Evolutionary conservation across 2,888 invertebrate species (phyloP).

Genomic region (Psylliodes chrysocephalus): DNA sequence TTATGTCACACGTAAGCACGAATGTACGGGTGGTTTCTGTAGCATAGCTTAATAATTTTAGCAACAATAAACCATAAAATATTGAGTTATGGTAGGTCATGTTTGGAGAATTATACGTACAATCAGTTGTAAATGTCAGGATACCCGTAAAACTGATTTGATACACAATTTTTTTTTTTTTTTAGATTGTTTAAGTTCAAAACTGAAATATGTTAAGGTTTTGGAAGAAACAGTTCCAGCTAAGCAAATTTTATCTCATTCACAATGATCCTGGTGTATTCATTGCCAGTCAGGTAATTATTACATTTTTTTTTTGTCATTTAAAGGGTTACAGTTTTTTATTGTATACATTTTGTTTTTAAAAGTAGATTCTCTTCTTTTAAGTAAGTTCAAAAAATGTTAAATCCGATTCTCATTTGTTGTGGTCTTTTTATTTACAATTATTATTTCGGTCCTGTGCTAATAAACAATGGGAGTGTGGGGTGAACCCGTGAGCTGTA

Average conservation of each 20-base stretch:
- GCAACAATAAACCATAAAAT: conserved; percentile 16
- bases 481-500: too few species aligned
- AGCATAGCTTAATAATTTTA: conserved; percentile 2
- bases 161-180: conserved; percentile 1
- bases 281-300: conserved; percentile 7
- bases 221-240: neutral
- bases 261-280: neutral
- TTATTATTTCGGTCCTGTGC: too few species aligned
- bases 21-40: neutral
- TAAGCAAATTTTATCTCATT: neutral
- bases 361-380: too few species aligned
- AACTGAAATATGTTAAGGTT: neutral
- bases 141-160: neutral
- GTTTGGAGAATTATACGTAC: conserved; percentile 5
- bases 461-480: too few species aligned
- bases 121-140: neutral
- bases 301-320: neutral
- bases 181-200: neutral
- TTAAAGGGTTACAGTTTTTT: too few species aligned
- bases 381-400: too few species aligned
- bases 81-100: conserved; percentile 21
- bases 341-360: too few species aligned
- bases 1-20: conserved; percentile 12
- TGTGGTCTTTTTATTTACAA: too few species aligned
- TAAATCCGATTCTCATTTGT: too few species aligned